phyloP scores from a whole-genome alignment of 2,888 invertebrate species.

The Mesoligia furuncula region DNA sequence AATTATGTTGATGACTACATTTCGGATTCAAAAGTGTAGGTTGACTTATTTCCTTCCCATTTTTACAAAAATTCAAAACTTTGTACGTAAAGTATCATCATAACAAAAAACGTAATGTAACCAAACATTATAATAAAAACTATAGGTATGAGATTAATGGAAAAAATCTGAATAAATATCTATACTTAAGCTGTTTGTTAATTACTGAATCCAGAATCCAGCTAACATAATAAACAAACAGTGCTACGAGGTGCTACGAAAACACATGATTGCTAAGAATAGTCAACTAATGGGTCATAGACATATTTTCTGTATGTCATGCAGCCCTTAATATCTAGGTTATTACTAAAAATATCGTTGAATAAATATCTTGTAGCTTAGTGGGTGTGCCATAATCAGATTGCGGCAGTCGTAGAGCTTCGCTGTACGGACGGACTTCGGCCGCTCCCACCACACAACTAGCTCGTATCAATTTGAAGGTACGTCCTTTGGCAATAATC shows the following conservation, averaged over 20 bases:
- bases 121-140: neutral
- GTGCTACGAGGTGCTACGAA: constrained; percentile 65
- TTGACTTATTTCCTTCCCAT: constrained; percentile 1
- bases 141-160: neutral
- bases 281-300: neutral
- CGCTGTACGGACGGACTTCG: constrained; percentile 77
- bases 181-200: neutral
- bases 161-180: neutral
- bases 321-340: constrained; percentile 31
- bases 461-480: constrained; percentile 63
- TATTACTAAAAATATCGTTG: constrained; percentile 50
- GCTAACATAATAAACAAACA: constrained; percentile 37
- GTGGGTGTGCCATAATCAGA: constrained; percentile 89
- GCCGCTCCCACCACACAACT: constrained; percentile 83
- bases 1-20: constrained; percentile 34
- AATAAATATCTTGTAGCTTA: constrained; percentile 73
- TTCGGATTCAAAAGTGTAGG: constrained; percentile 11
- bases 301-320: neutral
- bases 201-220: neutral
- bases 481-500: constrained; percentile 33
- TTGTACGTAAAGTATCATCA: neutral
- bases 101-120: neutral
- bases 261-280: constrained; percentile 20
- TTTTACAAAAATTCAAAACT: neutral
- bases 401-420: constrained; percentile 89